Evolutionary conservation across 35 echinoderm and acorn worm species (phyloP), one percentile per base, ranked within the genome.

Genomic region (Acanthaster planci): DNA sequence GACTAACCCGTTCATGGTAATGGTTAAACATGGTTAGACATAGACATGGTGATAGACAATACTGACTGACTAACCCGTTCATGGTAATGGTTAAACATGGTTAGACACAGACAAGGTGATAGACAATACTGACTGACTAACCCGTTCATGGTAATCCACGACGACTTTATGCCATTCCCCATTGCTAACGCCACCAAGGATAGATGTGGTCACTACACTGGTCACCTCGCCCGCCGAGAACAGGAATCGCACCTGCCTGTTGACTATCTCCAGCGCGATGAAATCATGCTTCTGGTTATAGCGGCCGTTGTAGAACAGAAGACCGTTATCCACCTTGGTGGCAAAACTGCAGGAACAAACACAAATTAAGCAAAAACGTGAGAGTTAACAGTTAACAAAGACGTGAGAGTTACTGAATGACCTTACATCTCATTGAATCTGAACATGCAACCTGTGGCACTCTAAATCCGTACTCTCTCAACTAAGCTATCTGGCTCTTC

Each of bases 231-330:
- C 92, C 21, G 89, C 85, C 10, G 96, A 99, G 75, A 91, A 99
- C 44, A 92, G 91, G 82, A 99, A 99, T 67, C 88, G 92, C 7
- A 99, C 91, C 53, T 86, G 80, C 37, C 92, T 83, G 16, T 99
- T 76, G 34, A 92, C 76, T 36, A 99, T 99, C 78, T 99, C 96
- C 78, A 99, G 78, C 8, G 92, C 96, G 47, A 99, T 99, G 83
- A 99, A 99, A 75, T 99, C 96, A 76, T 99, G 88, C 78, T 91
- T 85, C 75, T 99, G 91, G 78, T 99, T 99, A 86, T 94, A 99
- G 77, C 92, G 88, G 32, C 92, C 96, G 58, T 99, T 99, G 85
- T 99, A 99, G 77, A 99, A 93, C 44, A 99, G 90, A 79, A 93
- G 85, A 76, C 91, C 96, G 92, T 99, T 99, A 55, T 90, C 85